Evolutionary conservation across 2,888 invertebrate species (phyloP).

Genomic region (Tolmerus cingulatus): DNA sequence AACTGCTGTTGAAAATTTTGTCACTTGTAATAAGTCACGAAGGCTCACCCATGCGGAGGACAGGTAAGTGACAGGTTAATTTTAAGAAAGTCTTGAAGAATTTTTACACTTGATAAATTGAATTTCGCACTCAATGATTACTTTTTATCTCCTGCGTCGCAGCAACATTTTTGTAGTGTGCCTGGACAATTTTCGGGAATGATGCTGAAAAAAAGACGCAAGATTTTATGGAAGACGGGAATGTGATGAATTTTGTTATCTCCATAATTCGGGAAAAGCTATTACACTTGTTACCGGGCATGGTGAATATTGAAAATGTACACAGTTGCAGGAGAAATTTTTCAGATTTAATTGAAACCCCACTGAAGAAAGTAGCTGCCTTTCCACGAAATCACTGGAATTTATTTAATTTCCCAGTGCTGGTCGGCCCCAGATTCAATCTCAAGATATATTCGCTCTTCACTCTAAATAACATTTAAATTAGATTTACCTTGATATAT

Average conservation of each 20-base stretch:
- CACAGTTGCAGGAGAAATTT: neutral
- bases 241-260: neutral
- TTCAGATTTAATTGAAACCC: neutral
- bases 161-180: neutral
- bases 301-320: neutral
- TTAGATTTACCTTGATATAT: slow-evolving; percentile 1
- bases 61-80: slow-evolving; percentile 40
- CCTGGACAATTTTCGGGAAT: neutral
- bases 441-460: neutral
- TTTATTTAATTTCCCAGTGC: neutral
- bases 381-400: neutral
- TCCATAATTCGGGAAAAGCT: neutral
- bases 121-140: slow-evolving; percentile 25
- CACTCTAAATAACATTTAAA: neutral
- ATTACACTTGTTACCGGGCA: neutral
- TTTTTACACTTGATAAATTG: slow-evolving; percentile 21
- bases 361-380: neutral
- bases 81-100: slow-evolving; percentile 26
- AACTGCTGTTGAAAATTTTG: slow-evolving; percentile 20
- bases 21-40: slow-evolving; percentile 40
- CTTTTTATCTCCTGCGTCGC: neutral
- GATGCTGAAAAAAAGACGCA: neutral
- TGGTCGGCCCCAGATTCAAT: too few species aligned
- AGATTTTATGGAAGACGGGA: neutral
- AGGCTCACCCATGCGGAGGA: slow-evolving; percentile 28